phyloP scores from a whole-genome alignment of 2,888 invertebrate species.

The Pseudococcus jackbeardsleyi region DNA sequence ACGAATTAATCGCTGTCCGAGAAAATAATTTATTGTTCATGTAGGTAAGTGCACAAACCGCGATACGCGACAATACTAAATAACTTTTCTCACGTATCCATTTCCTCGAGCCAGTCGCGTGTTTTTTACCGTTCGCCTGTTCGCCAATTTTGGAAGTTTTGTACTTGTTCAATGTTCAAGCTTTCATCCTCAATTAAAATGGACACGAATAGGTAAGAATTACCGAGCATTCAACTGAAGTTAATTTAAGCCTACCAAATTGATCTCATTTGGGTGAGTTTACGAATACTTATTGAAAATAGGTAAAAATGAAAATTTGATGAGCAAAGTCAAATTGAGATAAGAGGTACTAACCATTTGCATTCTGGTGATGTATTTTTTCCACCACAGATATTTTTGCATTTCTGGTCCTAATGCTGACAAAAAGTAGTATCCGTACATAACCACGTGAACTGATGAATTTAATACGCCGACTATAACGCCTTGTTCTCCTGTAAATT shows the following conservation, averaged over 20 bases:
- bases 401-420: conserved; percentile 73
- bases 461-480: conserved; percentile 72
- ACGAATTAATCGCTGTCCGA: neutral
- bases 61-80: neutral
- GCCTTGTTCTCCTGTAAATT: conserved; percentile 70
- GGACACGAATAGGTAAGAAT: too few relatives aligned
- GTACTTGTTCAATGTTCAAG: neutral
- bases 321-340: neutral
- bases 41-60: neutral
- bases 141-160: neutral
- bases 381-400: conserved; percentile 74
- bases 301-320: too few relatives aligned
- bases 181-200: too few relatives aligned
- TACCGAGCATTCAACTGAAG: too few relatives aligned
- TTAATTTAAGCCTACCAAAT: too few relatives aligned
- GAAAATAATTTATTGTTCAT: neutral
- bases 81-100: conserved; percentile 20
- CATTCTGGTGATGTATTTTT: conserved; percentile 73
- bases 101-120: neutral
- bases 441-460: conserved; percentile 72
- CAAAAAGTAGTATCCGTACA: conserved; percentile 73
- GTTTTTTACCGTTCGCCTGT: neutral
- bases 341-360: conserved; percentile 69
- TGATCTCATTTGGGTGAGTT: too few relatives aligned
- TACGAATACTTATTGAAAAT: too few relatives aligned